Conservation (phyloP, 2,888 invertebrate genomes). For the Diaprepes abbreviatus region DNA sequence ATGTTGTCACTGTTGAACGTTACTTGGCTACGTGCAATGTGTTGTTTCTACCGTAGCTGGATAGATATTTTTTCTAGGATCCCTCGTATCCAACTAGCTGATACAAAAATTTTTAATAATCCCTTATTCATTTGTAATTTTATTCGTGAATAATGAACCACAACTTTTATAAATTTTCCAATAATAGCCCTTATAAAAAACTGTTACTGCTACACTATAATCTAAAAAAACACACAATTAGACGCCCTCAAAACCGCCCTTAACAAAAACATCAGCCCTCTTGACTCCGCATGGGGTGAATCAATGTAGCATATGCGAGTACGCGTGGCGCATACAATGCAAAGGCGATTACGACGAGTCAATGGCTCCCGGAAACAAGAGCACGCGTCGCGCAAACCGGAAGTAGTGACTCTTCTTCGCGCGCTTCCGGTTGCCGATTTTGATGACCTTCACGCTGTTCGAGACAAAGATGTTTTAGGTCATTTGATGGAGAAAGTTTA, state of each 20-base stretch:
- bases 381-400: conserved; percentile 54
- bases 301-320: conserved; percentile 59
- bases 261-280: conserved; percentile 53
- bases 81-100: too few relatives aligned
- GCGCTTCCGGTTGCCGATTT: conserved; percentile 51
- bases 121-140: too few relatives aligned
- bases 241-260: conserved; percentile 51
- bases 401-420: conserved; percentile 53
- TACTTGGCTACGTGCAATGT: too few relatives aligned
- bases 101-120: too few relatives aligned
- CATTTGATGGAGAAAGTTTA: conserved; percentile 29
- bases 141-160: background rate
- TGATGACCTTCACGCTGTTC: conserved; percentile 48
- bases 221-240: conserved; percentile 44
- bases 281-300: conserved; percentile 54
- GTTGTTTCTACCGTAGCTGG: too few relatives aligned
- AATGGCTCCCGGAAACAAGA: conserved; percentile 62
- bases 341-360: conserved; percentile 59
- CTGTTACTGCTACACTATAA: conserved; percentile 25
- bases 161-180: conserved; percentile 11
- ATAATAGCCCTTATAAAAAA: conserved; percentile 34
- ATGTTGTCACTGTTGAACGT: too few relatives aligned
- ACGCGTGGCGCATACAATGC: conserved; percentile 46
- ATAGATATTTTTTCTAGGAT: too few relatives aligned
- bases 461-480: conserved; percentile 32